Evolutionary conservation across 2,888 invertebrate species (phyloP).

Genomic region (Amblyjoppa proteus): DNA sequence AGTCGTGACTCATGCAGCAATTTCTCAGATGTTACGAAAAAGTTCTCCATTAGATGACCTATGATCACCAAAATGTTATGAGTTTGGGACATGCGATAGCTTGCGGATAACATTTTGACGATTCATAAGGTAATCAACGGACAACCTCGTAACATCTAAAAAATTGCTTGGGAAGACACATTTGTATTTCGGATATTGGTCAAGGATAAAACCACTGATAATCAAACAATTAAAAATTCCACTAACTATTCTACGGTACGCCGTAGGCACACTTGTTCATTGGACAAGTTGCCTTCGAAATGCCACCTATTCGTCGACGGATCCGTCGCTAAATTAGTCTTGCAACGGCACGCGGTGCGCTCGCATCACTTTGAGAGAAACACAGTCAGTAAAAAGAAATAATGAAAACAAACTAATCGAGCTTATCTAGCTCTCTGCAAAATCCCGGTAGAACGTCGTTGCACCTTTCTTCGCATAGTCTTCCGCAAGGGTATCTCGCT

Average conservation of each 20-base stretch:
- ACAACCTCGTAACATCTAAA: too few species aligned
- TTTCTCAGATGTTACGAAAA: too few species aligned
- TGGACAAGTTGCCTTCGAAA: constrained; percentile 10
- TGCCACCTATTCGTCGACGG: constrained; percentile 10
- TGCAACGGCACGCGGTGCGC: constrained; percentile 46
- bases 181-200: too few species aligned
- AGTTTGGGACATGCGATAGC: too few species aligned
- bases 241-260: constrained; percentile 34
- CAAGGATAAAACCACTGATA: too few species aligned
- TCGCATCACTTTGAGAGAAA: constrained; percentile 15
- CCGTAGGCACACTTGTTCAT: constrained; percentile 31
- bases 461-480: constrained; percentile 52
- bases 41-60: too few species aligned
- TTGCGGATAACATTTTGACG: too few species aligned
- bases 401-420: background rate
- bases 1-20: too few species aligned
- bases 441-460: constrained; percentile 16
- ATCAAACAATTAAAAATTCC: background rate
- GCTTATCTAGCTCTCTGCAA: constrained; percentile 12
- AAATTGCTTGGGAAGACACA: too few species aligned
- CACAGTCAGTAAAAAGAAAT: background rate
- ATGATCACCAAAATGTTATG: too few species aligned
- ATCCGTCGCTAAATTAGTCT: constrained; percentile 35
- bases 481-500: constrained; percentile 28
- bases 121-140: too few species aligned